Percentiles rank a stretch among this genome's conserved stretches.
These are phyloP conservation scores for Indicator maculatus DNA, from an alignment of 2,113 vertebrate genomes.

Conservation along the genomic window DNA sequence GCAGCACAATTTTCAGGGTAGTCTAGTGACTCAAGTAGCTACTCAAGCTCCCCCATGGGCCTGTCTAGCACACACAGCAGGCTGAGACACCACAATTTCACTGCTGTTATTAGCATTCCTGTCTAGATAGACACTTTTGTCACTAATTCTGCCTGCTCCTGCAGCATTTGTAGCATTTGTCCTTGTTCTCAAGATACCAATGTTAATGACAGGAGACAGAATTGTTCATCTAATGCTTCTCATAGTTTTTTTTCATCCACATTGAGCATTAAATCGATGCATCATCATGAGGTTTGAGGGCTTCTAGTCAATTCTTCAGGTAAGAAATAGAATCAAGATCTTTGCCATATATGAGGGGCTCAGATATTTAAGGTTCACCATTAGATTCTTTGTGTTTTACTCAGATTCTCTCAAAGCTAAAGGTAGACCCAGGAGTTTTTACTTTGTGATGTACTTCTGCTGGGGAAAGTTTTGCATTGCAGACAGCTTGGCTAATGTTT, in stretches of 20 bases:
- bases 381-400: neutral
- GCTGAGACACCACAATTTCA: neutral
- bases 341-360: neutral
- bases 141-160: conserved; percentile 2
- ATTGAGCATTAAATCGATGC: conserved; percentile 1
- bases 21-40: neutral
- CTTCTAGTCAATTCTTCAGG: conserved; percentile 7
- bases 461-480: neutral
- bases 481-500: neutral
- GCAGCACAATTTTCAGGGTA: neutral
- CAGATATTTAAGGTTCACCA: neutral
- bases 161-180: neutral
- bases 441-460: neutral
- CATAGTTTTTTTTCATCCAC: neutral
- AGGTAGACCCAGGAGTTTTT: neutral
- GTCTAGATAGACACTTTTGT: neutral
- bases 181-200: neutral
- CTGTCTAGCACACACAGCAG: neutral
- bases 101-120: neutral
- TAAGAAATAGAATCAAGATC: neutral
- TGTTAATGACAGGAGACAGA: neutral
- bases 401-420: neutral
- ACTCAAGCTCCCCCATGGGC: neutral
- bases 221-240: conserved; percentile 9
- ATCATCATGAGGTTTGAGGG: neutral